Evolutionary conservation across 2,113 vertebrate species (phyloP).

Genomic region (Plecotus auritus): DNA sequence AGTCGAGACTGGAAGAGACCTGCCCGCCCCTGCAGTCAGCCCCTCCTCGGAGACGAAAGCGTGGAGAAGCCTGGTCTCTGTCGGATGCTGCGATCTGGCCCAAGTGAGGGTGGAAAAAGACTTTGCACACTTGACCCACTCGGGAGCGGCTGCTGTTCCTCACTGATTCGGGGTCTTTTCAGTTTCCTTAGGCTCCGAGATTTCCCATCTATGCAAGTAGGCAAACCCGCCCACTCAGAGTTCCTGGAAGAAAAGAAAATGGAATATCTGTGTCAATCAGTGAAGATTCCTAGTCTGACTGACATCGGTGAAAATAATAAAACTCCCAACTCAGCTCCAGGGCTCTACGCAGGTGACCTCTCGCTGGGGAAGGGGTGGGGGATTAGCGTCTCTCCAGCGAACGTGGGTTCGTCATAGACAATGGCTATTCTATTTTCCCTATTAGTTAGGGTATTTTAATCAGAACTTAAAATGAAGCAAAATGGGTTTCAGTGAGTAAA

Average conservation of each 20-base stretch:
- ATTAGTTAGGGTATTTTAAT: background rate
- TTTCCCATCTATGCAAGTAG: background rate
- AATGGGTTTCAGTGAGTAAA: background rate
- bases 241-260: background rate
- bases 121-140: background rate
- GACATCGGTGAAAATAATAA: too few species aligned
- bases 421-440: fast-evolving
- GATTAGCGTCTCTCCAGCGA: background rate
- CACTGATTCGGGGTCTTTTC: fast-evolving
- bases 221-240: too few species aligned
- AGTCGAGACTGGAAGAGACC: background rate
- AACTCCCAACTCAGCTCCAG: fast-evolving
- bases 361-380: too few species aligned
- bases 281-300: background rate
- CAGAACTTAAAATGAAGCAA: background rate
- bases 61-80: fast-evolving
- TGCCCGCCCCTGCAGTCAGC: fast-evolving
- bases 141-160: background rate
- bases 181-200: fast-evolving
- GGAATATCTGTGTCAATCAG: too few species aligned
- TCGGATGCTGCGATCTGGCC: fast-evolving
- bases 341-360: fast-evolving
- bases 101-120: too few species aligned
- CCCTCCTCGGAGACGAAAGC: background rate
- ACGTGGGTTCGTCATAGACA: background rate